phyloP scores from a whole-genome alignment of 2,888 invertebrate species.

The Dioctria linearis region DNA sequence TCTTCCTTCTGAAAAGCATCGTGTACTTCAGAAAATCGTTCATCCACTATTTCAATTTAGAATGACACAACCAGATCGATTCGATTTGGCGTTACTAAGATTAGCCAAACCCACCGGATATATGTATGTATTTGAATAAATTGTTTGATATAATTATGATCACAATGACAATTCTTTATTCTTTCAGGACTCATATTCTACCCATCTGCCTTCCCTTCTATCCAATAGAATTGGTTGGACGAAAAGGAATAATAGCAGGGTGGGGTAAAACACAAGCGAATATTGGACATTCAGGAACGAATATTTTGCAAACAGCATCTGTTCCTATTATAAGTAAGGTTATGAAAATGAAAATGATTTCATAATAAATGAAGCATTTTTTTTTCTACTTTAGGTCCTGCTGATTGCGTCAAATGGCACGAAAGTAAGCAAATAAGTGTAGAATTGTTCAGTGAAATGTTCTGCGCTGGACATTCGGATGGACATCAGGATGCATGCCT shows the following conservation, averaged over 20 bases:
- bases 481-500: slow-evolving; percentile 88
- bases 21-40: slow-evolving; percentile 81
- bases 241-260: slow-evolving; percentile 81
- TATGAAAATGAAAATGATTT: background rate
- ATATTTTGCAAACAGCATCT: slow-evolving; percentile 83
- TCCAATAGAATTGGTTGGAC: slow-evolving; percentile 72
- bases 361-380: background rate
- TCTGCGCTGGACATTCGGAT: slow-evolving; percentile 87
- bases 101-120: slow-evolving; percentile 78
- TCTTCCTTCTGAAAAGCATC: slow-evolving; percentile 77
- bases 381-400: slow-evolving; percentile 72
- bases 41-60: slow-evolving; percentile 87
- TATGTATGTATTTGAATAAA: slow-evolving; percentile 64
- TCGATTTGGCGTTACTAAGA: slow-evolving; percentile 82
- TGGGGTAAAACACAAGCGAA: slow-evolving; percentile 88
- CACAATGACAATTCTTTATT: background rate
- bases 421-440: slow-evolving; percentile 84
- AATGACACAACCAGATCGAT: slow-evolving; percentile 87
- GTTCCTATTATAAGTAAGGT: slow-evolving; percentile 82
- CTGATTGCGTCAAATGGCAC: slow-evolving; percentile 87
- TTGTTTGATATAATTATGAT: slow-evolving; percentile 55
- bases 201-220: slow-evolving; percentile 84
- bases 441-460: slow-evolving; percentile 83
- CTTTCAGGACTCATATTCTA: slow-evolving; percentile 77
- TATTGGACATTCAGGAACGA: slow-evolving; percentile 84